Percentiles rank a stretch among this genome's conserved stretches.
Conservation (phyloP, 2,888 invertebrate genomes). For the Drosophila suboccidentalis region DNA sequence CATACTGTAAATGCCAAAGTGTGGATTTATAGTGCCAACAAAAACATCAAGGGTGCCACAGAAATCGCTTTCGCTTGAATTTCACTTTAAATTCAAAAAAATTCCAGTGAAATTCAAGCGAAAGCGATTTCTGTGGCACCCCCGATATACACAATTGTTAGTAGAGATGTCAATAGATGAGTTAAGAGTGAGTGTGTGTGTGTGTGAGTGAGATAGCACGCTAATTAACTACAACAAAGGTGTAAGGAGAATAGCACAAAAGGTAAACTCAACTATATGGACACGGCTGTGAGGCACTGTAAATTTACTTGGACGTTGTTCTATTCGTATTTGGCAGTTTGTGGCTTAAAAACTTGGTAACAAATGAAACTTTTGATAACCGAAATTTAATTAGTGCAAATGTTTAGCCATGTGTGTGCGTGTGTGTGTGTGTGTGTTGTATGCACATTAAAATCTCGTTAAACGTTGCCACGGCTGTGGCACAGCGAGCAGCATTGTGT, state of each 20-base stretch:
- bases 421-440: constrained; percentile 26
- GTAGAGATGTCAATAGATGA: constrained; percentile 12
- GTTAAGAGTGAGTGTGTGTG: background rate
- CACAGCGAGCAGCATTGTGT: constrained; percentile 44
- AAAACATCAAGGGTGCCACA: no score
- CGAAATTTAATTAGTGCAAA: constrained; percentile 77
- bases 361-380: constrained; percentile 62
- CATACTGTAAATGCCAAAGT: constrained; percentile 12
- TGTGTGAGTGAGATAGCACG: constrained; percentile 9
- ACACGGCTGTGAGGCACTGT: constrained; percentile 12
- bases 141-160: constrained; percentile 35
- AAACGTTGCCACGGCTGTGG: constrained; percentile 70
- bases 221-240: constrained; percentile 17
- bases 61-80: no score
- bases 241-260: background rate
- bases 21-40: constrained; percentile 42
- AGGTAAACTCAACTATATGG: constrained; percentile 2
- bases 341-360: constrained; percentile 33
- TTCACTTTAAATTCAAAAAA: no score
- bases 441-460: constrained; percentile 74
- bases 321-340: constrained; percentile 1
- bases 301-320: background rate
- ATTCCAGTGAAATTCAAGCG: no score
- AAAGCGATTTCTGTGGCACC: no score
- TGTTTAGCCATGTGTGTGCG: constrained; percentile 16